A percentile compares a stretch with the other conserved stretches of the same genome.
Conservation (phyloP, 2,888 invertebrate genomes). For the Cetonia aurata region DNA sequence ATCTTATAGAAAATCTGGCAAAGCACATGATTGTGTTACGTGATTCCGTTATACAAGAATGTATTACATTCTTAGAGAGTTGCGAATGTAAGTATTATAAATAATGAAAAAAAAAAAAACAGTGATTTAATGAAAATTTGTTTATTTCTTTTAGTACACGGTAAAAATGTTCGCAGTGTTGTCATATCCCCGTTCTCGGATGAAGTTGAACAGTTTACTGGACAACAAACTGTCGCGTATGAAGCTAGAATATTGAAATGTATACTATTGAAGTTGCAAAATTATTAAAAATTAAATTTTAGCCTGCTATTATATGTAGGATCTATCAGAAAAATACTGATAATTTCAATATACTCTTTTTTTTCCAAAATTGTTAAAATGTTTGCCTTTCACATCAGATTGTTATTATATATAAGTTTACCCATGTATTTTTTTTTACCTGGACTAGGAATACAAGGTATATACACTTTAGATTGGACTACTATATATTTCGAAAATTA, state of each 20-base stretch:
- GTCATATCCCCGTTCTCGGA: conserved; percentile 86
- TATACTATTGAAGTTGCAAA: conserved; percentile 78
- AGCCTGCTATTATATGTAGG: not conserved
- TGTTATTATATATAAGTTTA: too few species aligned
- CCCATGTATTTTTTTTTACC: too few species aligned
- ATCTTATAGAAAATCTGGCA: conserved; percentile 90
- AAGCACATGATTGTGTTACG: conserved; percentile 91
- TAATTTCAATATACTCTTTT: too few species aligned
- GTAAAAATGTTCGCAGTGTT: conserved; percentile 85
- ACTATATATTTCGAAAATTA: too few species aligned
- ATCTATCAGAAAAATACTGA: not conserved
- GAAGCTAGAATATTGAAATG: conserved; percentile 89
- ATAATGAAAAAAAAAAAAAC: not conserved
- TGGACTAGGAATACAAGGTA: too few species aligned
- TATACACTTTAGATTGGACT: too few species aligned
- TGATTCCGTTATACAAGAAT: conserved; percentile 89
- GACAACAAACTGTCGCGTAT: conserved; percentile 91
- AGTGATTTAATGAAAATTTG: conserved; percentile 25
- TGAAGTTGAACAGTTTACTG: conserved; percentile 74
- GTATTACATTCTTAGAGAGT: conserved; percentile 89
- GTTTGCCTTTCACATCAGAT: too few species aligned
- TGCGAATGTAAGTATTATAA: conserved; percentile 77
- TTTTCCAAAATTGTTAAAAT: too few species aligned
- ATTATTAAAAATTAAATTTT: conserved; percentile 51
- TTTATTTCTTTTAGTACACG: conserved; percentile 75